Percentiles rank a stretch among this genome's conserved stretches.
Conservation (phyloP, 2,797 vertebrate genomes). For the Fistularia commersonii region DNA sequence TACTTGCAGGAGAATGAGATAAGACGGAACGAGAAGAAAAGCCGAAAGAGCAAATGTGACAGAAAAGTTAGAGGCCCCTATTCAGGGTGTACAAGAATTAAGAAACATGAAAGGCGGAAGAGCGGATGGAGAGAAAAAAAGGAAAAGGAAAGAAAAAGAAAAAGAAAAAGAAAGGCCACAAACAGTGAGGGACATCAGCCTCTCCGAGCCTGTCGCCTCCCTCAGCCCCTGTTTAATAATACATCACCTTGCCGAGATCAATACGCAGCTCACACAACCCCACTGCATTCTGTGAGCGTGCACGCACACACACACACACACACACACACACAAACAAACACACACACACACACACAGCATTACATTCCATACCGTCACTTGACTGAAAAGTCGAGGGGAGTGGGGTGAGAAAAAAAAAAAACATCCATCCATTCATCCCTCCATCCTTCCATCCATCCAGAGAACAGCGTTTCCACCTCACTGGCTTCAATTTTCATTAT, state of each 20-base stretch:
- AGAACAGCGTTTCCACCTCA: slow-evolving; percentile 5
- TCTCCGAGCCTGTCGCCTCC: slow-evolving; percentile 17
- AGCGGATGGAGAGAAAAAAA: slow-evolving; percentile 8
- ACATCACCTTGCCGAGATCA: slow-evolving; percentile 49
- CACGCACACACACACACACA: no score
- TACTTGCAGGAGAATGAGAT: slow-evolving; percentile 14
- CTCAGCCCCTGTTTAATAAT: slow-evolving; percentile 60
- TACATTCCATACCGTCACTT: slow-evolving; percentile 29
- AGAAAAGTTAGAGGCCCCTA: slow-evolving; percentile 7
- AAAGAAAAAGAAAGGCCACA: slow-evolving; percentile 1
- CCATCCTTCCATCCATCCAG: slow-evolving; percentile 11
- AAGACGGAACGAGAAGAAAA: neutral
- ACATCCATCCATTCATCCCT: slow-evolving; percentile 11
- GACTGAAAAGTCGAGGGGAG: slow-evolving; percentile 10
- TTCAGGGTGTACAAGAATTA: slow-evolving; percentile 1
- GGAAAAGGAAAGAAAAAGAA: slow-evolving; percentile 7
- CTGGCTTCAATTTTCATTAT: slow-evolving; percentile 22
- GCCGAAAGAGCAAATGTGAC: neutral
- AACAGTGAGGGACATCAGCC: slow-evolving; percentile 22
- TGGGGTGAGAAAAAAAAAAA: slow-evolving; percentile 10
- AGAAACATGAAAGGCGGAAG: neutral
- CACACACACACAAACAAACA: no score
- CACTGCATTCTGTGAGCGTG: neutral
- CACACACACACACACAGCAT: slow-evolving; percentile 13
- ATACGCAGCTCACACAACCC: slow-evolving; percentile 18